A percentile compares a stretch with the other conserved stretches of the same genome.
phyloP scores from a whole-genome alignment of 2,113 vertebrate species.

The Leiothrix lutea region DNA sequence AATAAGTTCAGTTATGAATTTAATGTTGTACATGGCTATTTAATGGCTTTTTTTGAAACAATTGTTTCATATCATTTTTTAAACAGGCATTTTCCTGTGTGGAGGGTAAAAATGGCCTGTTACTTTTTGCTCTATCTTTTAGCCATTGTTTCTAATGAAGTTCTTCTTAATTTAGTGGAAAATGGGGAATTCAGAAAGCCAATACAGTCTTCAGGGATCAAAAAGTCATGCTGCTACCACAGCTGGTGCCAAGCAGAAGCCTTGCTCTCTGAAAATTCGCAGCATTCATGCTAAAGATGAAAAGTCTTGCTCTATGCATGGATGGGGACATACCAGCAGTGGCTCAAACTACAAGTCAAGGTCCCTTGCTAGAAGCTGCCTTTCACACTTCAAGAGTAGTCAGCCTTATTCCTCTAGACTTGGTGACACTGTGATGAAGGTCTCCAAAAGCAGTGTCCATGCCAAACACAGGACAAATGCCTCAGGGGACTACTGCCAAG shows the following conservation, averaged over 20 bases:
- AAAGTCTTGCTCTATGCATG: conserved; percentile 76
- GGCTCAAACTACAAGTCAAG: conserved; percentile 82
- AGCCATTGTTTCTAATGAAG: conserved; percentile 9
- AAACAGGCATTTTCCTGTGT: background rate
- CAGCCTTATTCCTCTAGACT: conserved; percentile 83
- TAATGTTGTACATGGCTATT: background rate
- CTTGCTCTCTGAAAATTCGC: conserved; percentile 84
- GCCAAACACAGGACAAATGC: conserved; percentile 69
- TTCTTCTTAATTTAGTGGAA: conserved; percentile 71
- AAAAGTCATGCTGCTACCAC: conserved; percentile 76
- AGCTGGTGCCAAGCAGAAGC: conserved; percentile 83
- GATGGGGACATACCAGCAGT: conserved; percentile 75
- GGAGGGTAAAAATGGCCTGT: background rate
- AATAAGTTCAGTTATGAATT: conserved; percentile 13
- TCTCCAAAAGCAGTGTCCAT: conserved; percentile 61
- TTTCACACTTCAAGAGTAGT: conserved; percentile 85
- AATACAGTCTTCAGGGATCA: conserved; percentile 90
- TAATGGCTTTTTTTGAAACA: background rate
- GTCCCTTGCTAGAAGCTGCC: conserved; percentile 83
- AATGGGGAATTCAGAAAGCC: conserved; percentile 99
- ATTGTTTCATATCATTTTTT: conserved; percentile 1
- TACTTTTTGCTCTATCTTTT: background rate
- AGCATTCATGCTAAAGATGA: conserved; percentile 82
- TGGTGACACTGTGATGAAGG: conserved; percentile 79
- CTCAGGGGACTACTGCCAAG: conserved; percentile 67